A percentile compares a stretch with the other conserved stretches of the same genome.
Evolutionary conservation across 2,797 vertebrate genomes (phyloP).

Genomic region (Schizothorax lantsangensis): DNA sequence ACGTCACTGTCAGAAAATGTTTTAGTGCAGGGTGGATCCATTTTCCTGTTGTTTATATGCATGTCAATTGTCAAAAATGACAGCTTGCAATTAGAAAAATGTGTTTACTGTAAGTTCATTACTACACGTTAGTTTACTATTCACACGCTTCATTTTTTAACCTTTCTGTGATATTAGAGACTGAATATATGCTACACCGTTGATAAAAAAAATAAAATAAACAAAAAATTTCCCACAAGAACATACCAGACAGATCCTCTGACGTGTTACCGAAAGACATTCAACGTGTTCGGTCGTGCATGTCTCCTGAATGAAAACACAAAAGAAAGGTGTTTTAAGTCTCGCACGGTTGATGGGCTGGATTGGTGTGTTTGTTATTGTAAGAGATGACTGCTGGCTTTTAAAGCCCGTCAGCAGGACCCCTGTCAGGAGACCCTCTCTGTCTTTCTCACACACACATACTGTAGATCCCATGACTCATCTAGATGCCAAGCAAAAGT

Average conservation of each 20-base stretch:
- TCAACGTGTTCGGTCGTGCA: constrained; percentile 75
- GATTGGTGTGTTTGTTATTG: constrained; percentile 75
- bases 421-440: constrained; percentile 28
- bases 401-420: constrained; percentile 63
- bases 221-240: constrained; percentile 33
- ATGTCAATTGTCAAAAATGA: constrained; percentile 19
- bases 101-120: neutral
- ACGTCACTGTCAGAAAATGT: neutral
- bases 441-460: constrained; percentile 17
- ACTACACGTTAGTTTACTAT: neutral
- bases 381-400: constrained; percentile 64
- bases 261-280: constrained; percentile 56
- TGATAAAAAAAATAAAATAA: constrained; percentile 1
- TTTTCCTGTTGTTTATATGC: constrained; percentile 2
- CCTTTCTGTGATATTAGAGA: neutral
- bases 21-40: constrained; percentile 19
- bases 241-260: constrained; percentile 58
- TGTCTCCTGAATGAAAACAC: constrained; percentile 57
- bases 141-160: neutral
- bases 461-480: constrained; percentile 21
- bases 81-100: neutral
- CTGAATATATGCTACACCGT: neutral
- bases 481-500: constrained; percentile 27
- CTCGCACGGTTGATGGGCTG: constrained; percentile 53
- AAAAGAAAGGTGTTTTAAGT: constrained; percentile 67